Conservation (phyloP, 2,113 vertebrate genomes). For the Nycticryphes semicollaris region DNA sequence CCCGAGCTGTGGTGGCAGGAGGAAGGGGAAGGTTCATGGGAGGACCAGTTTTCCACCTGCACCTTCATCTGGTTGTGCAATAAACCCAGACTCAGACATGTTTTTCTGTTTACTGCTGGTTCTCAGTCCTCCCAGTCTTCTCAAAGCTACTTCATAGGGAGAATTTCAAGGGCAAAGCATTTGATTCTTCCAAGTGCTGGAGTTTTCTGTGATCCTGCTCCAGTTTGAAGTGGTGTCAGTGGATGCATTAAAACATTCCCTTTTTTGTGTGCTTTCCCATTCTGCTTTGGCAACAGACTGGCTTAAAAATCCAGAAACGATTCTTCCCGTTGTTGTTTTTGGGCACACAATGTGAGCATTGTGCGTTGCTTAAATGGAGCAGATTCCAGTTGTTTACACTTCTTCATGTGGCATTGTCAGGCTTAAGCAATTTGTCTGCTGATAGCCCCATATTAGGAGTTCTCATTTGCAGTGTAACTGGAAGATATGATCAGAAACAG, state of each 20-base stretch:
- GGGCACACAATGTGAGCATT: slow-evolving; percentile 55
- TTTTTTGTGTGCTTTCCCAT: slow-evolving; percentile 47
- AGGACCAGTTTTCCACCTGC: neutral
- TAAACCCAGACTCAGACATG: neutral
- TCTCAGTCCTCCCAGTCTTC: neutral
- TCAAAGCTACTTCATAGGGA: neutral
- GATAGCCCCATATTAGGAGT: slow-evolving; percentile 66
- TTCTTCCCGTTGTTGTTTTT: slow-evolving; percentile 55
- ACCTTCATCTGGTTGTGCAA: neutral
- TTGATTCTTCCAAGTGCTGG: slow-evolving; percentile 16
- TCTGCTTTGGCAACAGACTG: slow-evolving; percentile 21
- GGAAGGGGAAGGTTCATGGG: neutral
- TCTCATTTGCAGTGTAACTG: slow-evolving; percentile 28
- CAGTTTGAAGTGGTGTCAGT: slow-evolving; percentile 45
- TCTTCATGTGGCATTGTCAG: slow-evolving; percentile 47
- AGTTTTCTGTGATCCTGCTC: slow-evolving; percentile 40
- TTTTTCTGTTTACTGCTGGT: slow-evolving; percentile 5
- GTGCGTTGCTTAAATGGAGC: slow-evolving; percentile 25
- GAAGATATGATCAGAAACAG: slow-evolving; percentile 60
- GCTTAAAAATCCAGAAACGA: slow-evolving; percentile 18
- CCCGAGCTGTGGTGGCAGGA: neutral
- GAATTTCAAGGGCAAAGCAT: slow-evolving; percentile 21
- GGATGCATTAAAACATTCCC: slow-evolving; percentile 48
- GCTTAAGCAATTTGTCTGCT: slow-evolving; percentile 49
- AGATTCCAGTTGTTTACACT: slow-evolving; percentile 59